These are phyloP conservation scores for Autographa pulchrina DNA, from an alignment of 2,888 invertebrate genomes.

Conservation along the genomic window DNA sequence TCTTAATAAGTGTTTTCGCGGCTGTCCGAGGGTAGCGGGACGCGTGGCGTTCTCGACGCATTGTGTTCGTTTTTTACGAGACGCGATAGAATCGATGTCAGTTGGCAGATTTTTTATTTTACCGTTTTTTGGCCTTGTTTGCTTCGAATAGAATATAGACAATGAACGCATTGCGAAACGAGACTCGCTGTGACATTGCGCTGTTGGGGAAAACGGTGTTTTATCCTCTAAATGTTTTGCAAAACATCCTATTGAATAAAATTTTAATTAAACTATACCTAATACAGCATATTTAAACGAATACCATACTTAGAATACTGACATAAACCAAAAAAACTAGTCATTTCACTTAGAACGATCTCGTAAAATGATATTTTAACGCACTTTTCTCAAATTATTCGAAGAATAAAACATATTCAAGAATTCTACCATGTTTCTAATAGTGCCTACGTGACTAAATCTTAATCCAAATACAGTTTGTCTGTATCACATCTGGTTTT, in stretches of 20 bases:
- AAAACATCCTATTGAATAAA: constrained; percentile 19
- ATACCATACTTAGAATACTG: not conserved
- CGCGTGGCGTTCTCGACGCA: constrained; percentile 81
- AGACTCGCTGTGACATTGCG: constrained; percentile 37
- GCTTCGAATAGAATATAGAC: constrained; percentile 59
- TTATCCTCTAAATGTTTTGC: constrained; percentile 39
- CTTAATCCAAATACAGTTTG: constrained; percentile 25
- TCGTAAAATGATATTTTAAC: not conserved
- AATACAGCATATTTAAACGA: not conserved
- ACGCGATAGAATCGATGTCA: constrained; percentile 88
- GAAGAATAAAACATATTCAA: constrained; percentile 1
- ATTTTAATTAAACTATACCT: constrained; percentile 15
- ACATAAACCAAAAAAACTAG: not conserved
- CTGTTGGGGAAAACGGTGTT: constrained; percentile 35
- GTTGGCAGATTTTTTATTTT: constrained; percentile 89
- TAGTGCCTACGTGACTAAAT: constrained; percentile 5
- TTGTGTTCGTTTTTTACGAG: constrained; percentile 85
- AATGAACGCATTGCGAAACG: constrained; percentile 47
- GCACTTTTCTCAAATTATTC: constrained; percentile 8
- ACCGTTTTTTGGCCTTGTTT: constrained; percentile 88
- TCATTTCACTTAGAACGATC: not conserved
- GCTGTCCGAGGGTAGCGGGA: constrained; percentile 85
- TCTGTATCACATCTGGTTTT: constrained; percentile 33
- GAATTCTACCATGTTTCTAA: constrained; percentile 11
- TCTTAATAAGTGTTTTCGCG: constrained; percentile 59